Percentiles rank a stretch among this genome's conserved stretches.
These are phyloP conservation scores for Ictidomys tridecemlineatus DNA, from an alignment of 2,113 vertebrate genomes.

Conservation along the genomic window DNA sequence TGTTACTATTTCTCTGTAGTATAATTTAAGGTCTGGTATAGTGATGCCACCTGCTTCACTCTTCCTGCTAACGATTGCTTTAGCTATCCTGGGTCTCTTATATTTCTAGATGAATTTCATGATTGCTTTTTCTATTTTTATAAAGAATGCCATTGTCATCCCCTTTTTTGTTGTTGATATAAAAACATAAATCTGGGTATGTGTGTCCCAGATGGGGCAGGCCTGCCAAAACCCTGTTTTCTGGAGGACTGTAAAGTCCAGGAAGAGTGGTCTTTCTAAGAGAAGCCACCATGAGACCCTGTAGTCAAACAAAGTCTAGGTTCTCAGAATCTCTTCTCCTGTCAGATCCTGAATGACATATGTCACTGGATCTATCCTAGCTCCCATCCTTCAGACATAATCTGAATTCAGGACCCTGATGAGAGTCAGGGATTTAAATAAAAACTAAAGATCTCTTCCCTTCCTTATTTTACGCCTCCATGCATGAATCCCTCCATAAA, in stretches of 20 bases:
- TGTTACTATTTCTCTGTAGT: too few species aligned
- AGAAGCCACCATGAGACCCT: background rate
- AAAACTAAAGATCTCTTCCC: background rate
- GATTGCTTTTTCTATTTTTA: too few species aligned
- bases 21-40: too few species aligned
- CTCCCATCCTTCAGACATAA: background rate
- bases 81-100: too few species aligned
- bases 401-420: background rate
- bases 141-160: too few species aligned
- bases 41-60: too few species aligned
- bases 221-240: background rate
- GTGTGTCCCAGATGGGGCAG: background rate
- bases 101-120: too few species aligned
- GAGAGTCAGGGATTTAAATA: slow-evolving; percentile 11
- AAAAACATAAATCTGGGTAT: background rate
- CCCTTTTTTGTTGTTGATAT: background rate
- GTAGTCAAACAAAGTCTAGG: too few species aligned
- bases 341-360: background rate
- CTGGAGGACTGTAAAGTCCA: background rate
- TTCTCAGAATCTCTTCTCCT: background rate
- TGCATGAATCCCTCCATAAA: background rate
- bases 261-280: background rate
- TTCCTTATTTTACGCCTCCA: background rate
- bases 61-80: too few species aligned
- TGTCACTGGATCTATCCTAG: background rate